These are phyloP conservation scores for Drosophila aldrichi DNA, from an alignment of 2,888 invertebrate genomes.

Conservation along the genomic window DNA sequence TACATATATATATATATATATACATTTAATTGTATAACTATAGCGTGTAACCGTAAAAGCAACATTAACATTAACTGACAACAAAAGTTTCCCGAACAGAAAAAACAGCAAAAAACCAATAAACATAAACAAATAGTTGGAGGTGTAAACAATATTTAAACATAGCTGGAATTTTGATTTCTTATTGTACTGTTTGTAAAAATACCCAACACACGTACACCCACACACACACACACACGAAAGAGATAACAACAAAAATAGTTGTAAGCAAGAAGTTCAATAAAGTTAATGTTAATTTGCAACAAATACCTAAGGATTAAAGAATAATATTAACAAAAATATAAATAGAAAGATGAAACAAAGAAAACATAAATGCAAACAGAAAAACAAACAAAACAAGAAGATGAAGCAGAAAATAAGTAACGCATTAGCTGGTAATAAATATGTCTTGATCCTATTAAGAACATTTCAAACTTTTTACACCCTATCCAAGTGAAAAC, in stretches of 20 bases:
- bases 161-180: constrained; percentile 50
- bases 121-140: constrained; percentile 22
- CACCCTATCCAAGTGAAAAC: constrained; percentile 59
- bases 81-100: constrained; percentile 40
- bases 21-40: constrained; percentile 69
- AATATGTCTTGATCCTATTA: constrained; percentile 62
- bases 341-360: constrained; percentile 28
- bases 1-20: constrained; percentile 52
- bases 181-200: constrained; percentile 53
- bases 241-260: constrained; percentile 21
- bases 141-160: constrained; percentile 29
- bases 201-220: constrained; percentile 22
- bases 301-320: constrained; percentile 42
- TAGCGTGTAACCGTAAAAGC: constrained; percentile 51
- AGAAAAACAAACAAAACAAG: background rate
- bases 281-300: constrained; percentile 56
- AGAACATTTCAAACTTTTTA: constrained; percentile 69
- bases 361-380: constrained; percentile 28
- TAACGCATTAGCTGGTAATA: constrained; percentile 42
- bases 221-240: constrained; percentile 5
- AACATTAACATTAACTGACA: constrained; percentile 46
- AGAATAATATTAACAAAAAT: constrained; percentile 21
- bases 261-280: constrained; percentile 18
- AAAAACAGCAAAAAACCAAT: background rate
- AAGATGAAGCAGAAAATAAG: background rate